Conservation (phyloP, 2,888 invertebrate species). For the Eremobia ochroleuca region DNA sequence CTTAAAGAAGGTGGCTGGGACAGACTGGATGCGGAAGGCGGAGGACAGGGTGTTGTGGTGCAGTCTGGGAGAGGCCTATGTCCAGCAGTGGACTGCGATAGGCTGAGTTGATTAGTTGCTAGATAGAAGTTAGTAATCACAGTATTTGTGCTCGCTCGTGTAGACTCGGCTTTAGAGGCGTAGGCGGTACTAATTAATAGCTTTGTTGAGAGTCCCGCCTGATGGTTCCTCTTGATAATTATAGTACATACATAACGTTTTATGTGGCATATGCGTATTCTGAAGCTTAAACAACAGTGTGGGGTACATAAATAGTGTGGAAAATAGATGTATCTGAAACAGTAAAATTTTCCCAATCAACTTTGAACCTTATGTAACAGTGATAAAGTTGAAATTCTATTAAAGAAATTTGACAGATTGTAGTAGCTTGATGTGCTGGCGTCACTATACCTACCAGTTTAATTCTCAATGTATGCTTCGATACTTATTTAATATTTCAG, state of each 20-base stretch:
- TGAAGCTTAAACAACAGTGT: constrained; percentile 14
- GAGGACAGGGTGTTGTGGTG: too few species aligned
- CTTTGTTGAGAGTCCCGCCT: constrained; percentile 64
- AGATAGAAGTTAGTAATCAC: constrained; percentile 33
- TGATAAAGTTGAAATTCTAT: too few species aligned
- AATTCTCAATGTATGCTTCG: background rate
- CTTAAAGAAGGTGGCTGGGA: too few species aligned
- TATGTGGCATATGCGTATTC: constrained; percentile 4
- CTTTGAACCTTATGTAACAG: too few species aligned
- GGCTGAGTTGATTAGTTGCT: constrained; percentile 22
- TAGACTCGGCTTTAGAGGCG: constrained; percentile 43
- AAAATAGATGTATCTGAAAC: background rate
- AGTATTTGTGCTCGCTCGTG: constrained; percentile 41
- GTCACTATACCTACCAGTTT: too few species aligned
- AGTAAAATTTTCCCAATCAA: too few species aligned
- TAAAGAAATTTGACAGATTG: too few species aligned
- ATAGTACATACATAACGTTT: constrained; percentile 48
- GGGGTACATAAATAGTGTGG: background rate
- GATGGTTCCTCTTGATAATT: constrained; percentile 66
- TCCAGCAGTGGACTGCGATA: too few species aligned
- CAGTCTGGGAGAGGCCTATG: too few species aligned
- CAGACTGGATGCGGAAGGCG: too few species aligned
- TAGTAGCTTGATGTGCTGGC: too few species aligned
- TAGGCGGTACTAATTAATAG: constrained; percentile 68
- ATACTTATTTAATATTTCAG: background rate